phyloP scores from a whole-genome alignment of 1,140 invertebrate genomes.

The Drosophila guanche region DNA sequence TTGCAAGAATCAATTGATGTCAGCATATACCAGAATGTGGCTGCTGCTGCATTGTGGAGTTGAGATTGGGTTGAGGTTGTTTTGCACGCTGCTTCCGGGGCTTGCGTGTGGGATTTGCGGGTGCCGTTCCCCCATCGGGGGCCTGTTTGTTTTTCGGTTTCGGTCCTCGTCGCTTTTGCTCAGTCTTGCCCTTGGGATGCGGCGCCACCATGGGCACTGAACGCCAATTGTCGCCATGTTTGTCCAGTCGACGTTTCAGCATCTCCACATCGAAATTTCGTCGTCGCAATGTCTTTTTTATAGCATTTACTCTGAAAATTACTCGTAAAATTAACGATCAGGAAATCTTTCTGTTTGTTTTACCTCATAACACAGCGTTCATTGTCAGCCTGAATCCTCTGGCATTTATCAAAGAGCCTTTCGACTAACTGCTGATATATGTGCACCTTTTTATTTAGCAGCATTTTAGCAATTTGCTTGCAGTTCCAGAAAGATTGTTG shows the following conservation, averaged over 20 bases:
- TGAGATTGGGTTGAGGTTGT: slow-evolving; percentile 9
- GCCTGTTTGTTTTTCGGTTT: slow-evolving; percentile 69
- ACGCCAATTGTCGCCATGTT: slow-evolving; percentile 75
- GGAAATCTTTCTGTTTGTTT: no score
- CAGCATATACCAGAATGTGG: slow-evolving; percentile 18
- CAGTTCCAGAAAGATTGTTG: no score
- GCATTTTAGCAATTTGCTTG: slow-evolving; percentile 28
- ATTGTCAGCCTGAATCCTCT: slow-evolving; percentile 76
- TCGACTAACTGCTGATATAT: slow-evolving; percentile 70
- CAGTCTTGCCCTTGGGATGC: slow-evolving; percentile 75
- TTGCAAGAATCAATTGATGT: slow-evolving; percentile 3
- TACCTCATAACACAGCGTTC: slow-evolving; percentile 76
- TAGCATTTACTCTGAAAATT: slow-evolving; percentile 60
- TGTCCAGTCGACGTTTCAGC: slow-evolving; percentile 70
- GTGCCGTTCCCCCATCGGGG: background rate
- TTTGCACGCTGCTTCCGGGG: slow-evolving; percentile 65
- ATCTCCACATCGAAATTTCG: slow-evolving; percentile 67
- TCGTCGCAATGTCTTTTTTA: slow-evolving; percentile 70
- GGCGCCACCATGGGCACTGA: slow-evolving; percentile 71
- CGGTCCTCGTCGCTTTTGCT: slow-evolving; percentile 73
- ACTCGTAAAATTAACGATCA: no score
- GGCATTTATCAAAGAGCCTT: slow-evolving; percentile 69
- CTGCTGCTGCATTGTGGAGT: slow-evolving; percentile 10
- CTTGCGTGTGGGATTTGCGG: slow-evolving; percentile 27
- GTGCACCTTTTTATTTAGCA: slow-evolving; percentile 51